Base-by-base conservation (phyloP, 2,113 vertebrate genomes). In the Zosterops pallidus region DNA sequence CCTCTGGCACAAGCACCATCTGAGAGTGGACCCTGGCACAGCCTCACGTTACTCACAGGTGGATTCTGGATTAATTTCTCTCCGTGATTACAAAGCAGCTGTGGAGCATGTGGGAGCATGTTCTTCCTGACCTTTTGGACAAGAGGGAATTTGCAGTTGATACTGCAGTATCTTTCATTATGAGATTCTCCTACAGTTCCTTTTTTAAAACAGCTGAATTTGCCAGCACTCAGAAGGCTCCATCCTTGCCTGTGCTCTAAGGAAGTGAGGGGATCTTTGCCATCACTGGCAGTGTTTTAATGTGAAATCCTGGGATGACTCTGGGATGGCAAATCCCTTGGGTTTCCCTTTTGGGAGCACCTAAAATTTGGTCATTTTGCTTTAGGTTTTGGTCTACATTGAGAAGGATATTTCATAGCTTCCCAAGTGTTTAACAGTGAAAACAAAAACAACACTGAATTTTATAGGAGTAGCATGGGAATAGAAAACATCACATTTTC, bases 391-490 rank as follows among this genome's bases (percentile, higher is more conserved):
- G 42, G 57, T 70, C 39, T 72, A 14, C 57, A 26, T 41, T 60
- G 70, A 79, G 53, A 72, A 83, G 47, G 47, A 16, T 75, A 69
- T 86, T 88, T 83, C 93, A 90, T 47, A 29, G 35, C 47, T 85
- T 87, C 78, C 49, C 64, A 64, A 80, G 35, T 55, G 39, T 55
- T 85, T 76, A 79, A 68, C 10, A 63, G 47, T 25, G 74, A 87
- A 92, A 95, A 84, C 41, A 90, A 90, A 90, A 88, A 44, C 56
- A 89, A 55, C 55, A 85, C 29, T 25, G 52, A 77, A 52, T 94
- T 91, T 86, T 80, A 70, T 60, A 74, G 6, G 55, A 78, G 41
- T 21, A 67, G 72, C 44, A 9, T 83, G 79, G 94, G 65, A 85
- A 80, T 59, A 56, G 33, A 68, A 95, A 93, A 77, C 53, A 50